Percentiles rank a stretch among this genome's conserved stretches.
phyloP scores from a whole-genome alignment of 2,113 vertebrate genomes.

The Pelvicachromis taeniatus region DNA sequence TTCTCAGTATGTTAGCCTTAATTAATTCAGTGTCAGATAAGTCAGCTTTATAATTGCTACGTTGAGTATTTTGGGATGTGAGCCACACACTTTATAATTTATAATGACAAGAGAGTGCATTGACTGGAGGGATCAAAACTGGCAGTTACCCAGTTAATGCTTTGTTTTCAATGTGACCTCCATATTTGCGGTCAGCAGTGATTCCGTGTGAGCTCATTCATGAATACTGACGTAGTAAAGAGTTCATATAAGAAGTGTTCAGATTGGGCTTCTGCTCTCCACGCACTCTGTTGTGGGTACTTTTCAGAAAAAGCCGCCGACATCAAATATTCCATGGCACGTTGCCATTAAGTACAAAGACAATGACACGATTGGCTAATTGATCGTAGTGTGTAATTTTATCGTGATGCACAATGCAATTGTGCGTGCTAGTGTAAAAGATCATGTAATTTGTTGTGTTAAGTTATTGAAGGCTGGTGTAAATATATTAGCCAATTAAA shows the following conservation, averaged over 20 bases:
- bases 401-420: background rate
- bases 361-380: background rate
- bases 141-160: conserved; percentile 24
- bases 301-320: background rate
- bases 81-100: conserved; percentile 39
- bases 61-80: conserved; percentile 28
- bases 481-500: background rate
- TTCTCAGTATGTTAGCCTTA: conserved; percentile 21
- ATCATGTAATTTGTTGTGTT: background rate
- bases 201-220: background rate
- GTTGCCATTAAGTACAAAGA: background rate
- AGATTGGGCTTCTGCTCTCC: background rate
- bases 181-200: background rate
- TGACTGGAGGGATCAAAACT: conserved; percentile 29
- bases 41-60: conserved; percentile 26
- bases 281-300: background rate
- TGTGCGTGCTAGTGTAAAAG: background rate
- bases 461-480: background rate
- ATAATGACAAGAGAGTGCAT: conserved; percentile 28
- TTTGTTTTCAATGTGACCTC: conserved; percentile 32
- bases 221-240: background rate
- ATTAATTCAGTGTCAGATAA: conserved; percentile 18
- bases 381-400: background rate
- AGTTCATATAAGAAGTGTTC: background rate
- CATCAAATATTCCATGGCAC: background rate